Conservation (phyloP, 2,113 vertebrate genomes). For the Ceyx margarethae region DNA sequence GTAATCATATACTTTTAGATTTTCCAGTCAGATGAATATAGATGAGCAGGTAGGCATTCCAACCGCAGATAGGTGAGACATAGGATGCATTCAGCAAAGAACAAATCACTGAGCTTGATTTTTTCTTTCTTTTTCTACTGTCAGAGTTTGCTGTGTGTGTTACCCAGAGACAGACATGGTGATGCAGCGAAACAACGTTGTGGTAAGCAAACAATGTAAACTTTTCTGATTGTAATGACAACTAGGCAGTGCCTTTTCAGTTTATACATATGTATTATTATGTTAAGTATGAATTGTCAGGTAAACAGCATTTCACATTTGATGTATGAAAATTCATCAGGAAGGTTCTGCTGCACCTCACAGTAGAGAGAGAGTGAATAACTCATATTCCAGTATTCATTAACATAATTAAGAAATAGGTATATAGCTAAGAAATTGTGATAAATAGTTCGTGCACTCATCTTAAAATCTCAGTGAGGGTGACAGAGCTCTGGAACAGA, state of each 20-base stretch:
- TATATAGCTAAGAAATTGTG: not conserved
- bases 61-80: not conserved
- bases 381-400: not conserved
- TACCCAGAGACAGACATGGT: not conserved
- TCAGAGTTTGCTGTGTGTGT: not conserved
- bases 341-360: not conserved
- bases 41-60: not conserved
- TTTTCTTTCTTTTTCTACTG: not conserved
- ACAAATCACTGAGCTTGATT: not conserved
- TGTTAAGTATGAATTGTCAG: not conserved
- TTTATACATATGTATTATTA: rapidly evolving
- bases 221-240: not conserved
- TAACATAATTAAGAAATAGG: not conserved
- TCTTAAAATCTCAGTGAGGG: not conserved
- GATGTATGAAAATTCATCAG: not conserved
- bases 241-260: not conserved
- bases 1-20: not conserved
- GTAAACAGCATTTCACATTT: not conserved
- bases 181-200: not conserved
- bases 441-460: not conserved
- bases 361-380: not conserved
- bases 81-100: not conserved
- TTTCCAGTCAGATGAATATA: not conserved
- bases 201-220: not conserved
- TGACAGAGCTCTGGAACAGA: no score